Conservation (phyloP, 2,888 invertebrate species). For the Carabus problematicus region DNA sequence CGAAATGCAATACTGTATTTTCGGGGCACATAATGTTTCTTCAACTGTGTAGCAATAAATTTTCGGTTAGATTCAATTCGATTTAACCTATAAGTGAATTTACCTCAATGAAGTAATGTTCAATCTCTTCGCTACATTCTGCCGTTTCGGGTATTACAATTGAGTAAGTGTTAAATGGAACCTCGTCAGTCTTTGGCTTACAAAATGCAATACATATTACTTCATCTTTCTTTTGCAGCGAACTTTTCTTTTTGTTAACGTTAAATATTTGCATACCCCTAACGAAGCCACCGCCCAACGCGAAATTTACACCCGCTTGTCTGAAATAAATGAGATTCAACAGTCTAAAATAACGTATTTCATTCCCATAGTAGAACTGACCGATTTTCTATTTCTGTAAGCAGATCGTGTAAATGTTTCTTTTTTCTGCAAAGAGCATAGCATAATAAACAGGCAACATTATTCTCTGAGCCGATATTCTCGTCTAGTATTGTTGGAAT, state of each 20-base stretch:
- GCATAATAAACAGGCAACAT: conserved; percentile 21
- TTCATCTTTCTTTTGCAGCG: conserved; percentile 44
- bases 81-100: neutral
- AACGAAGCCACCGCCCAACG: conserved; percentile 34
- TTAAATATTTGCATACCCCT: conserved; percentile 36
- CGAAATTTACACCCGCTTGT: conserved; percentile 25
- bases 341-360: neutral
- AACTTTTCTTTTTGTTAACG: conserved; percentile 19
- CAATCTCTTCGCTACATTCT: conserved; percentile 50
- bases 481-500: conserved; percentile 16
- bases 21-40: conserved; percentile 20
- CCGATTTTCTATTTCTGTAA: neutral
- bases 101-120: conserved; percentile 50
- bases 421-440: conserved; percentile 10
- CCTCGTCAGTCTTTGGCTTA: conserved; percentile 44
- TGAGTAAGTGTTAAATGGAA: conserved; percentile 52
- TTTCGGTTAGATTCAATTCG: neutral
- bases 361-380: neutral
- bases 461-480: conserved; percentile 16
- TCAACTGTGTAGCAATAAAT: conserved; percentile 22
- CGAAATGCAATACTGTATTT: conserved; percentile 35
- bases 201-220: conserved; percentile 51
- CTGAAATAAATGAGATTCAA: conserved; percentile 20
- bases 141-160: conserved; percentile 51
- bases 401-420: neutral